Evolutionary conservation across 2,888 invertebrate genomes (phyloP).

Genomic region (Heteropelma amictum): DNA sequence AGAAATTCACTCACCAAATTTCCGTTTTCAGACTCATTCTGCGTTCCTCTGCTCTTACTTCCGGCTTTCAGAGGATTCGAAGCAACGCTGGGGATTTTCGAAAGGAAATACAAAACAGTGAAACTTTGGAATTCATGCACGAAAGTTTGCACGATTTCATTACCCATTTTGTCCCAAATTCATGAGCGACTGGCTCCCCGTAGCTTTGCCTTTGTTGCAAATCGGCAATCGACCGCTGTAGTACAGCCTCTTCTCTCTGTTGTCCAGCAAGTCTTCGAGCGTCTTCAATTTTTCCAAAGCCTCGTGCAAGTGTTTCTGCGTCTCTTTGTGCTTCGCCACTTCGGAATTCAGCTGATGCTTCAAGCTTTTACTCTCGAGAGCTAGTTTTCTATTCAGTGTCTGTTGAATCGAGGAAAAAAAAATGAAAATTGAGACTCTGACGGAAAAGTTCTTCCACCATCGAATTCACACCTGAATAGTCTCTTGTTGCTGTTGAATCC

Average conservation of each 20-base stretch:
- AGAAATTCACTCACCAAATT: slow-evolving; percentile 62
- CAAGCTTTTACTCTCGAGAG: slow-evolving; percentile 86
- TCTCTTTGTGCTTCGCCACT: slow-evolving; percentile 85
- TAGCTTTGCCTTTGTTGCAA: slow-evolving; percentile 62
- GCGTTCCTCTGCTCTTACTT: slow-evolving; percentile 59
- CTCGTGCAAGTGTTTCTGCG: slow-evolving; percentile 83
- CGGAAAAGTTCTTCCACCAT: no score
- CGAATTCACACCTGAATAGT: slow-evolving; percentile 74
- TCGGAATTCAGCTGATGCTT: slow-evolving; percentile 85
- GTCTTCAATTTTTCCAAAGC: slow-evolving; percentile 82
- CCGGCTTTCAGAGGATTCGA: slow-evolving; percentile 61
- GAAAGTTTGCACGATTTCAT: neutral
- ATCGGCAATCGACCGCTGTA: slow-evolving; percentile 65
- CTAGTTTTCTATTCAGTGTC: slow-evolving; percentile 84
- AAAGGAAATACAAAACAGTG: neutral
- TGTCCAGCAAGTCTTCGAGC: slow-evolving; percentile 82
- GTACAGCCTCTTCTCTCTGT: slow-evolving; percentile 74
- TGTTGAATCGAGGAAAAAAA: slow-evolving; percentile 70
- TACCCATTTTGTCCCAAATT: slow-evolving; percentile 70
- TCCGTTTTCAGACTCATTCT: slow-evolving; percentile 59
- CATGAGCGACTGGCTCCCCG: slow-evolving; percentile 69
- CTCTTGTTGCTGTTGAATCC: slow-evolving; percentile 75
- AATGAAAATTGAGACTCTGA: no score
- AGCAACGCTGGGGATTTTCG: slow-evolving; percentile 38
- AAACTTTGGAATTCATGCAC: neutral